Base-by-base conservation (phyloP, 2,797 vertebrate species). In the Bradypodion ventrale region DNA sequence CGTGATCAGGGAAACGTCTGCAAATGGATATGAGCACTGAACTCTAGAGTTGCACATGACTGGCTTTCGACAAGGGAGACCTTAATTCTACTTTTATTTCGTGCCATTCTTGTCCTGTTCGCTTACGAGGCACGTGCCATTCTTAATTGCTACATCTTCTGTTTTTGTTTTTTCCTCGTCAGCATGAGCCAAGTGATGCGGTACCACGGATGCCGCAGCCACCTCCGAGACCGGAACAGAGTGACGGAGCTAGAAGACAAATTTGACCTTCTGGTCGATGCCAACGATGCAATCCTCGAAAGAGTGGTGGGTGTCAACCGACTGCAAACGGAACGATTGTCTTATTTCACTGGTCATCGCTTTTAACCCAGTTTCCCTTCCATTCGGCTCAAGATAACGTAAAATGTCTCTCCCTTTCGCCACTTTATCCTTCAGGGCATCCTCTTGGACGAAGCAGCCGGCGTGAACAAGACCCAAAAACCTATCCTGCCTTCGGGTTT, bases 101-200 rank as follows among this genome's bases (percentile, higher is more conserved):
- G 19, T 16, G 52, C 15, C 19, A 19, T 56, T 19, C 52, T 21
- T 56, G n/a, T n/a, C n/a, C n/a, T n/a, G n/a, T n/a, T n/a, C n/a
- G n/a, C n/a, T n/a, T n/a, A n/a, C n/a, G n/a, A n/a, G n/a, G n/a
- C n/a, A n/a, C 5, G 19, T 16, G 52, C 15, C 19, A 19, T 56
- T 19, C 52, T n/a, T 3, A 19, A 21, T 56, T 19, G 16, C 12
- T 52, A 56, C 52, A 13, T 56, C 3, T 15, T 19, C 25, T 4
- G 25, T 2, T 21, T 21, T 13, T 6, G 5, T 21, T 29, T 25
- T 25, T 84, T 89, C 6, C 65, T 86, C 23, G 65, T 92, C 86
- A 99, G 99, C 94, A 99, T 99, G 98, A 98, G 97, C 88, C 96
- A 94, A 90, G 93, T 99, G 35, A 99, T 99, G 98, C 97, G 98